Base-by-base conservation (phyloP, 2,797 vertebrate species). In the Enteromius anoplus region DNA sequence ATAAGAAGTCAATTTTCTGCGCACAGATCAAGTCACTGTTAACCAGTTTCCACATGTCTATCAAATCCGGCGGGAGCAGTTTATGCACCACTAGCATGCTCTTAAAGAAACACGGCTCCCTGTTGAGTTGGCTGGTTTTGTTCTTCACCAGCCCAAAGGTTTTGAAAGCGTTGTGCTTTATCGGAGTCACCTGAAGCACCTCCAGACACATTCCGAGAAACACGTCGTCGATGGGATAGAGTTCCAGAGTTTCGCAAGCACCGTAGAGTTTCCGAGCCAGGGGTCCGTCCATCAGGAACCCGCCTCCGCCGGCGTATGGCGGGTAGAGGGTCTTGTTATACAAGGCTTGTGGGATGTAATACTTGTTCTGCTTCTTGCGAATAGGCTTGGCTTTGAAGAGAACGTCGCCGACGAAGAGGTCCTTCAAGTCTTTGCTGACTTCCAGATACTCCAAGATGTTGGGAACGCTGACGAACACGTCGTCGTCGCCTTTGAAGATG, bases 161-260 rank as follows among this genome's bases (percentile, higher is more conserved):
- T 93, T 97, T 99, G 90, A 99, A 98, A 78, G 97, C 98, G 0
- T 94, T 91, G 0, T 99, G 98, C 77, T 94, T 95, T 1, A 94
- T 49, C 0, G 97, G 98, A 0, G 76, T 90, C 37, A 99, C 96
- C 2, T 95, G 92, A 19, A 99, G 94, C 78, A 95, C 92, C 86
- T 98, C 95, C 85, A 99, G 89, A 88, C 98, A 99, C 98, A 99
- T 99, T 80, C 98, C 98, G 75, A 99, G 88, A 88, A 98, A 99
- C 55, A 99, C 98, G 0, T 99, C 98, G 0, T 99, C 98, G 0
- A 99, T 99, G 51, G 98, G 98, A 80, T 95, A 99, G 14, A 99
- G 93, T 78, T 99, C 96, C 91, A 98, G 83, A 0, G 89, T 93
- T 84, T 97, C 95, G 0, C 97, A 95, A 7, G 92, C 94, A 15